phyloP scores from a whole-genome alignment of 2,888 invertebrate genomes.

The Hydraecia micacea region DNA sequence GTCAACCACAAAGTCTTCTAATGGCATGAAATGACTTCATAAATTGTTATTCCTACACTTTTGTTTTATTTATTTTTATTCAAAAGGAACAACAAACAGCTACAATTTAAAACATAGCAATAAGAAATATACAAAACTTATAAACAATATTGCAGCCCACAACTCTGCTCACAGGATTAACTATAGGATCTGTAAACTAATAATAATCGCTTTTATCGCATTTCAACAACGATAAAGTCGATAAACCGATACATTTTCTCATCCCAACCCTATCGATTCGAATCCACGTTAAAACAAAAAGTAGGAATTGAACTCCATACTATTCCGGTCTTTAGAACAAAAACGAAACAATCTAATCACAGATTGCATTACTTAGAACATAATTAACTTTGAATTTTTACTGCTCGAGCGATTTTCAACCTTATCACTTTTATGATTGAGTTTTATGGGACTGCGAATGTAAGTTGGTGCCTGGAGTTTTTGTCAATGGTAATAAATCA shows the following conservation, averaged over 20 bases:
- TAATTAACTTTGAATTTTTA: conserved; percentile 62
- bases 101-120: background rate
- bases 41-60: background rate
- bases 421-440: conserved; percentile 1
- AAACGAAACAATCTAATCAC: conserved; percentile 76
- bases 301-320: conserved; percentile 72
- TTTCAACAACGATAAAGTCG: conserved; percentile 11
- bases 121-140: background rate
- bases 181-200: background rate
- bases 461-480: conserved; percentile 61
- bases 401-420: conserved; percentile 31
- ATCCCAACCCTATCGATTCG: conserved; percentile 77
- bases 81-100: background rate
- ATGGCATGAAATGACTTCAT: background rate
- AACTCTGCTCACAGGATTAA: background rate
- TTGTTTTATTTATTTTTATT: background rate
- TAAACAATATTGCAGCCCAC: background rate
- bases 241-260: conserved; percentile 26
- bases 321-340: conserved; percentile 76
- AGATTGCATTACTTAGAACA: conserved; percentile 66
- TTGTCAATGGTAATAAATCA: conserved; percentile 82
- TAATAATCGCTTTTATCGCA: background rate
- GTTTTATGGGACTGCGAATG: conserved; percentile 10
- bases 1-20: background rate
- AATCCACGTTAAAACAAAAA: conserved; percentile 82